Base-by-base conservation (phyloP, 1,140 invertebrate genomes). In the Vanessa atalanta region DNA sequence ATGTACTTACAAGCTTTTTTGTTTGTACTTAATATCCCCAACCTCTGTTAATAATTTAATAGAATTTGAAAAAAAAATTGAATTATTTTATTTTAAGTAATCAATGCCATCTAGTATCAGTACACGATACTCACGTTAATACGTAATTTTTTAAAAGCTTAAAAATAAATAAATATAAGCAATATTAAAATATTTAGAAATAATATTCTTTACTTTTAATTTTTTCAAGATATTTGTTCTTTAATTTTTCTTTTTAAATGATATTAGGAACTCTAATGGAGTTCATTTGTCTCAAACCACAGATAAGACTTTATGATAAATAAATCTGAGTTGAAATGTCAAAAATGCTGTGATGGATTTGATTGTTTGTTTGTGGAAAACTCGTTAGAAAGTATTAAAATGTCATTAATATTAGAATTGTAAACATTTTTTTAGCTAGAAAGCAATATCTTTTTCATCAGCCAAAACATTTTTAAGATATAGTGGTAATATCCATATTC, bases 351-450 rank as follows among this genome's bases (percentile, higher is more conserved):
- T 87, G 87, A 89, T 86, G 83, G 84, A 80, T 82, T 79, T 87
- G 83, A 91, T 89, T 92, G 89, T 92, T 92, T 91, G 85, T 91
- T 89, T 90, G 84, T 89, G 84, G 83, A 83, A 89, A 90, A 87
- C 84, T 86, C 82, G 83, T 88, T 92, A 92, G 89, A 92, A 92
- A 91, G 88, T 92, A 83, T 76, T 83, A 80, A 79, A 77, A 86
- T 84, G 79, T 78, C 77, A 78, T 79, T 82, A 75, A 82, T 80
- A 82, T 78, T 79, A 79, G 77, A 65, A 72, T 83, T 77, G 78
- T 80, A 82, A 84, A 70, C 75, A 78, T 65, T 74, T 82, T 80
- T 75, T 74, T 76, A 69, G 57, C 20, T 77, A 69, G 57, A 61
- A 74, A 81, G 70, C 67, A 83, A 77, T 84, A 82, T 70, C 57